Conservation (phyloP, 2,797 vertebrate genomes). For the Smutsia temminckii region DNA sequence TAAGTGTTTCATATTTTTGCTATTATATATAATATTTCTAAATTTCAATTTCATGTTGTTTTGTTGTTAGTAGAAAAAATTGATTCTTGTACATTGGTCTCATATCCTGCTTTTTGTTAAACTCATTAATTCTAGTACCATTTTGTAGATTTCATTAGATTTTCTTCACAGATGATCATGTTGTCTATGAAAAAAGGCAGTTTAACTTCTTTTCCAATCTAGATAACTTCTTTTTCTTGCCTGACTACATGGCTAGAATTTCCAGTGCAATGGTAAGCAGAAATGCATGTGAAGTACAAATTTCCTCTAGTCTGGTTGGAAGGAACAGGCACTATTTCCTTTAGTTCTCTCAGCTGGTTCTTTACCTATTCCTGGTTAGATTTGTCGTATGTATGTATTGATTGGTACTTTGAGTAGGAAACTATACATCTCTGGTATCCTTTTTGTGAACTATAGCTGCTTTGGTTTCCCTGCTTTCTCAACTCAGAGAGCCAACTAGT, state of each 20-base stretch:
- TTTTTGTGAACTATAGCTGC: background rate
- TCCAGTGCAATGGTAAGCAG: background rate
- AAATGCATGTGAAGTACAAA: background rate
- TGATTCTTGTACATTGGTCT: background rate
- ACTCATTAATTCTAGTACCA: background rate
- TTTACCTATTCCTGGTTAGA: background rate
- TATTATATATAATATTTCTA: background rate
- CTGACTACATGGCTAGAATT: background rate
- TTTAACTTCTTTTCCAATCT: background rate
- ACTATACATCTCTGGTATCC: background rate
- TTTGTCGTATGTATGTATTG: background rate
- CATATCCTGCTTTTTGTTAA: background rate
- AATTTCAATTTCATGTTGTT: background rate
- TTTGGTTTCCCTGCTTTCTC: background rate
- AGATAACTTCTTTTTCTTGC: background rate
- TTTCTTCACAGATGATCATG: background rate
- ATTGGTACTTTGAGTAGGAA: background rate
- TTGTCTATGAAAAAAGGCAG: background rate
- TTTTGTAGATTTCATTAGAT: background rate
- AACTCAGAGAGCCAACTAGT: background rate
- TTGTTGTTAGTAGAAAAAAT: background rate
- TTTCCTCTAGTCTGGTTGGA: background rate
- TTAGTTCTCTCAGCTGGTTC: background rate
- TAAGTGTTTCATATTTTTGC: conserved; percentile 2
- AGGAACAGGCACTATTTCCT: background rate